phyloP scores from a whole-genome alignment of 2,888 invertebrate genomes.

The Raillietiella orientalis region DNA sequence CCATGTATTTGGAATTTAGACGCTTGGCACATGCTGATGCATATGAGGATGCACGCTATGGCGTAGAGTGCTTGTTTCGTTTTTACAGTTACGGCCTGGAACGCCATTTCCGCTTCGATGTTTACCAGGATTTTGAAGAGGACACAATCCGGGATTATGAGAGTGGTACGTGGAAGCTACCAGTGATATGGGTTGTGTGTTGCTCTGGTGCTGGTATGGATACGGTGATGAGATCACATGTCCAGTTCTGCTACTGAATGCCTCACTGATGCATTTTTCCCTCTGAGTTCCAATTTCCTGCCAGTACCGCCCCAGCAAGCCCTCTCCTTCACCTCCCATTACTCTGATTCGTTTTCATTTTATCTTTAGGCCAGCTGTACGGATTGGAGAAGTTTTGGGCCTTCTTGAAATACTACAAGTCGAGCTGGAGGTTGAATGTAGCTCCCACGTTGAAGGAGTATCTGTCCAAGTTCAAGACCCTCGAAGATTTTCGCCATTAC shows the following conservation, averaged over 20 bases:
- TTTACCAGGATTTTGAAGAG: conserved; percentile 81
- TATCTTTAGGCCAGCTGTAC: conserved; percentile 50
- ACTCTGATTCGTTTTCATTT: too few relatives aligned
- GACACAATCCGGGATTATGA: conserved; percentile 72
- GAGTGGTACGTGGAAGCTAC: too few relatives aligned
- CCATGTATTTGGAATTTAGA: conserved; percentile 91
- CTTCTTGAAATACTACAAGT: conserved; percentile 81
- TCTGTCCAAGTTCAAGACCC: conserved; percentile 43
- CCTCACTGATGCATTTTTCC: conserved; percentile 9
- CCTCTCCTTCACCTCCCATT: conserved; percentile 9
- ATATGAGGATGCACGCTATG: conserved; percentile 43
- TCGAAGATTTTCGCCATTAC: conserved; percentile 65
- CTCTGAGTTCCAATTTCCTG: background rate
- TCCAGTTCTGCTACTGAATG: too few relatives aligned
- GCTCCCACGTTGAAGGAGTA: conserved; percentile 34
- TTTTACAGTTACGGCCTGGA: conserved; percentile 95
- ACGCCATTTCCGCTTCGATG: conserved; percentile 69
- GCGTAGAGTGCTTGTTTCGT: conserved; percentile 41
- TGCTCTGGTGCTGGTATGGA: too few relatives aligned
- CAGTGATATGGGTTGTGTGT: too few relatives aligned
- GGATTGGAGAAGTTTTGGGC: conserved; percentile 99
- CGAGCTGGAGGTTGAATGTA: conserved; percentile 32
- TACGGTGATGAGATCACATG: too few relatives aligned
- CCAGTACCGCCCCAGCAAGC: conserved; percentile 7
- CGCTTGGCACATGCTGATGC: conserved; percentile 79